Evolutionary conservation across 2,888 invertebrate species (phyloP).

Genomic region (Gymnosoma rotundatum): DNA sequence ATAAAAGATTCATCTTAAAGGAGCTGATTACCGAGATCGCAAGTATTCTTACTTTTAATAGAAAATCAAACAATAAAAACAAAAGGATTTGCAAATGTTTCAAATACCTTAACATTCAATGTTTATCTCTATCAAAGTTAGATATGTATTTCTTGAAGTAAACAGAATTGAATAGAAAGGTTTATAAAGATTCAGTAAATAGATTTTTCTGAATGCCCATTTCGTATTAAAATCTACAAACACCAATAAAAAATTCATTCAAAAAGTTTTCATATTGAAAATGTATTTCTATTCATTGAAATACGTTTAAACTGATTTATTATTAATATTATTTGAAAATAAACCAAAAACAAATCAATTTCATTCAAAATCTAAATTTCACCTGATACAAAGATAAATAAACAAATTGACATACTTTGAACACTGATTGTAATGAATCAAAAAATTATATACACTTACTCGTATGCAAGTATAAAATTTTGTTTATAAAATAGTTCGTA

Average conservation of each 20-base stretch:
- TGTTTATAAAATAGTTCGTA: constrained; percentile 39
- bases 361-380: constrained; percentile 52
- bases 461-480: constrained; percentile 21
- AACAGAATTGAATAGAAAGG: too few species aligned
- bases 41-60: too few species aligned
- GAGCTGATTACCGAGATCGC: too few species aligned
- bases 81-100: too few species aligned
- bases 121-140: too few species aligned
- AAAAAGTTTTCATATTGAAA: background rate
- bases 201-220: too few species aligned
- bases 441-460: constrained; percentile 14
- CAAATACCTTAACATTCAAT: too few species aligned
- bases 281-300: constrained; percentile 2
- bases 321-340: background rate
- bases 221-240: too few species aligned
- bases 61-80: too few species aligned
- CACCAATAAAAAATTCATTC: background rate
- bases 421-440: constrained; percentile 39
- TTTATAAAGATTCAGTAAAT: too few species aligned
- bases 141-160: too few species aligned
- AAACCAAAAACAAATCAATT: constrained; percentile 28
- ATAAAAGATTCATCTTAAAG: too few species aligned
- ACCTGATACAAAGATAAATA: constrained; percentile 59
- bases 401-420: constrained; percentile 47
- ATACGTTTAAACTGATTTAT: background rate